Evolutionary conservation across 1,140 invertebrate genomes (phyloP), one percentile per base, ranked within the genome.

Genomic region (Dendroctonus ponderosae): DNA sequence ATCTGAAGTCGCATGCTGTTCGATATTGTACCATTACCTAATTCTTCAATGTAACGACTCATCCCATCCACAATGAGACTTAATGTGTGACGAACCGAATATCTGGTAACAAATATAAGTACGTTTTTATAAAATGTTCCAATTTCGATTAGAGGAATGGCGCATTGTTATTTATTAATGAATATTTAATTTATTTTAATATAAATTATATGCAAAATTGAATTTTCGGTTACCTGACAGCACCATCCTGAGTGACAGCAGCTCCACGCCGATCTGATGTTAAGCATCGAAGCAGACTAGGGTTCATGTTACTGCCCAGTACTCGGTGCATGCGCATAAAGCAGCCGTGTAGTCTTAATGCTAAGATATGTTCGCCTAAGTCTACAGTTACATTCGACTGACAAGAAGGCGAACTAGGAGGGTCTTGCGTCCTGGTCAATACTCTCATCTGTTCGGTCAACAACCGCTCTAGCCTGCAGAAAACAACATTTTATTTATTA

Each of bases 1-100:
- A 76, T 70, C 52, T 75, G 71, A 38, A 54, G 61, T 8, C 72
- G 67, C 7, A 73, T 67, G 46, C 51, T 66, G 6, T 53, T 61
- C 5, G 70, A 61, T 9, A 74, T 63, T 51, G 61, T 54, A 5
- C 48, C 15, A 7, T 39, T 60, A 50, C 66, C 69, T 15, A 71
- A 51, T 59, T 73, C 71, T 65, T 73, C 74, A 7, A 75, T 66
- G 54, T 71, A 70, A 15, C 71, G 57, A 57, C 71, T 77, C 63
- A 77, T 65, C 7, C 72, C 68, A 70, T 81, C 74, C 46, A 78
- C 62, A 5, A 79, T 76, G 5, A 80, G 69, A 58, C 80, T 78
- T 57, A 79, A 74, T 3, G 78, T 75, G 39, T 77, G 76, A 46
- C 80, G 73, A 6, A 78, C 70, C 0, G 70, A 71, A 74, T 75